Base-by-base conservation (phyloP, 2,797 vertebrate species). In the Allobates femoralis region DNA sequence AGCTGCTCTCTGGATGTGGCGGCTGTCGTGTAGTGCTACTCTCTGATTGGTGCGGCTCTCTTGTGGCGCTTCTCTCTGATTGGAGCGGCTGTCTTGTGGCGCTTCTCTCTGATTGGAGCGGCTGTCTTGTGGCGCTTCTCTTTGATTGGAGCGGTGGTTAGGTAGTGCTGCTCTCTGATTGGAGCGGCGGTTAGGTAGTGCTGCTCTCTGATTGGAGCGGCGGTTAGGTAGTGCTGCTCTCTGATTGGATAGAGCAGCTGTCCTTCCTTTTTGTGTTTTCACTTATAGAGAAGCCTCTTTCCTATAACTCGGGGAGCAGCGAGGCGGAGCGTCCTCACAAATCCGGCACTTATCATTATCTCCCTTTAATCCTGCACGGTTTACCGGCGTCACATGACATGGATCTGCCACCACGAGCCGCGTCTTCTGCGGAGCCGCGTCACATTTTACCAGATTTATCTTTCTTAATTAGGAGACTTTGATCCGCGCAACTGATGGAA, bases 381-480 rank as follows among this genome's bases (percentile, higher is more conserved):
- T 75, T 75, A 53, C 41, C 14, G 73, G 50, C 81, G 66, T 73
- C 76, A 46, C 30, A 73, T 41, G 46, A 85, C 41, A 85, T 51
- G 71, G 69, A n/a, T 80, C 46, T 58, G 66, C 77, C 51, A 10
- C 21, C 30, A 21, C 58, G 64, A 78, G 12, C 77, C n/a, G 18
- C 64, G 11, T 75, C 34, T 50, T 46, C n/a, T 14, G 37, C 37
- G 34, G 41, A 51, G 16, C 26, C n/a, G 58, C 76, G 30, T n/a
- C 67, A 23, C 67, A n/a, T 41, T 74, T 11, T 37, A 30, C 16
- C 71, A 69, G 82, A 85, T 85, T 85, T 53, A 50, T 85, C 46
- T 78, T 78, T 60, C 56, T 76, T 76, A 85, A 85, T 85, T 77
- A 78, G 30, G 28, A 64, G 58, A 18, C 58, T 85, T 78, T 78